Evolutionary conservation across 2,797 vertebrate species (phyloP), one percentile per base, ranked within the genome.

Genomic region (Arrhamphus sclerolepis): DNA sequence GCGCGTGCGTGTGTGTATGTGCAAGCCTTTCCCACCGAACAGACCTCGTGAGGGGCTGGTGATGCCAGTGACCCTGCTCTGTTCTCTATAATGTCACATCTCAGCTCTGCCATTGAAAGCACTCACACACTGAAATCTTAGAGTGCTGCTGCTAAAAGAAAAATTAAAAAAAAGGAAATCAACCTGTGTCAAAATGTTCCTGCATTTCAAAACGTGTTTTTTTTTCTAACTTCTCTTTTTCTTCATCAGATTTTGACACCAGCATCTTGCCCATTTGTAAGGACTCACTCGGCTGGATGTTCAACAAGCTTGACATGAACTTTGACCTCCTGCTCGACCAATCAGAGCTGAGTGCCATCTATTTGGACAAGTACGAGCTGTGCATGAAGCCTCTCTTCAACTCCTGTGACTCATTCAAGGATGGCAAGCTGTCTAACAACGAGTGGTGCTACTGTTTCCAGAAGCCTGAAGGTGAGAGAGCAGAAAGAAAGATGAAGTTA

Each of bases 381-480:
- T 98, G 97, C 47, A 95, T 98, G 90, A 95, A 96, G 82, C 95
- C 96, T 0, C 95, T 98, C 71, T 98, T 98, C 91, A 97, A 98
- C 91, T 98, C 96, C 17, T 98, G 97, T 0, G 97, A 98, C 84
- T 98, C 97, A 71, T 98, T 97, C 90, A 98, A 97, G 81, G 97
- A 98, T 0, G 96, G 97, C 29, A 98, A 98, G 82, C 94, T 98
- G n/a, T 98, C 97, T 0, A 98, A 98, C 92, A 98, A 98, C 0
- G 97, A 98, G 88, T 98, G 97, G 97, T 98, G 97, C 80, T 98
- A 97, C 75, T 98, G 97, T 80, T 98, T 98, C 88, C 97, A 98
- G 91, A 97, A 97, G 77, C 78, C 87, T 11, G 78, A 84, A 17
- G 89, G 89, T 90, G 70, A 85, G 80, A 7, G 16, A 17, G 26